phyloP scores from a whole-genome alignment of 2,888 invertebrate genomes.

The Dasypogon diadema region DNA sequence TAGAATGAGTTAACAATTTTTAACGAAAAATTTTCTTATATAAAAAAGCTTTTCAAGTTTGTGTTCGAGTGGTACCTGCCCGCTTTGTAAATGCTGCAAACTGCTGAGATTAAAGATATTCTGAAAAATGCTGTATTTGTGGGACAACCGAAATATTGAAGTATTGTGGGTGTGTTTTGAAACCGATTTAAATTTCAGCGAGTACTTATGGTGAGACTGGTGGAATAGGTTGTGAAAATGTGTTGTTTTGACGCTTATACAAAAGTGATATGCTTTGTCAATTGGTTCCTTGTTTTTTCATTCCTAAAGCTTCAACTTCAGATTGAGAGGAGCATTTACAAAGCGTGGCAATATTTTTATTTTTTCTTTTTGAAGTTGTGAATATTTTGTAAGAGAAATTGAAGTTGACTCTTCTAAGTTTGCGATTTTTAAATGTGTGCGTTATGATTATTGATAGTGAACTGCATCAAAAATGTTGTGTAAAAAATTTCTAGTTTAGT shows the following conservation, averaged over 20 bases:
- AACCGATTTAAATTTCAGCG: constrained; percentile 18
- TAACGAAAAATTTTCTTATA: neutral
- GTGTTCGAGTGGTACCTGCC: neutral
- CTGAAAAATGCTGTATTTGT: neutral
- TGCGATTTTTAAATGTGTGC: no score
- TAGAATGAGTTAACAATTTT: constrained; percentile 36
- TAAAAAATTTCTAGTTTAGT: no score
- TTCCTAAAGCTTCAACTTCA: constrained; percentile 8
- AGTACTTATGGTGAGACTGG: neutral
- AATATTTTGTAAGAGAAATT: constrained; percentile 2
- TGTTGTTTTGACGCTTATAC: constrained; percentile 16
- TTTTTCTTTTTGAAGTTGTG: neutral
- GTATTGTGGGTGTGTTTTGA: constrained; percentile 10
- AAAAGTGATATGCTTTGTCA: constrained; percentile 37
- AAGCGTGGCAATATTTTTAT: neutral
- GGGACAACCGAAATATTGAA: neutral
- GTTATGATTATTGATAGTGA: no score
- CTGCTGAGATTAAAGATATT: neutral
- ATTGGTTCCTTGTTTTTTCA: constrained; percentile 22
- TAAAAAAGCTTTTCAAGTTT: constrained; percentile 14
- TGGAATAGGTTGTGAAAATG: neutral
- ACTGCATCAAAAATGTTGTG: no score
- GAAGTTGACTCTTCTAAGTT: constrained; percentile 4
- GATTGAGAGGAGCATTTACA: constrained; percentile 24
- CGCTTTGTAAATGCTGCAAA: constrained; percentile 10